These are phyloP conservation scores for Aplysina aerophoba DNA, from an alignment of 37 sponge, comb jelly and placozoan genomes.

Conservation along the genomic window DNA sequence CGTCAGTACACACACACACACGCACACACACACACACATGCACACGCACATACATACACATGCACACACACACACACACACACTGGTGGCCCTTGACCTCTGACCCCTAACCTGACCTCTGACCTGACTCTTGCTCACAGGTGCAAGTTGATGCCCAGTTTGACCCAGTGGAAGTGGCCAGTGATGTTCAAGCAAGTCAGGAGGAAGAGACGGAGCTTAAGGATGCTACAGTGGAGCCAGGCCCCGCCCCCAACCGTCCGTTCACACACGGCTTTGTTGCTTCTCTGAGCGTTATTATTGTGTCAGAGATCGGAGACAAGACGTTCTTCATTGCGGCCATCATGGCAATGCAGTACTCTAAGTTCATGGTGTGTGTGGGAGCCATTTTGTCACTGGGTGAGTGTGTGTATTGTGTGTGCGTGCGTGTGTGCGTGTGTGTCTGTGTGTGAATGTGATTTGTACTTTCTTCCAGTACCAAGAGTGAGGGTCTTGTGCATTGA, in stretches of 20 bases:
- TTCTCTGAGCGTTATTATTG: slow-evolving; percentile 94
- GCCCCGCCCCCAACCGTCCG: background rate
- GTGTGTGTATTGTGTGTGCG: background rate
- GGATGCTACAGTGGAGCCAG: background rate
- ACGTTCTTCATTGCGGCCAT: slow-evolving; percentile 99
- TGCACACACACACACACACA: too few species aligned
- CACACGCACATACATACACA: too few species aligned
- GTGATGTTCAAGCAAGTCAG: background rate
- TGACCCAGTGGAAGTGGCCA: too few species aligned
- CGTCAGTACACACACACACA: too few species aligned
- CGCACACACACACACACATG: too few species aligned
- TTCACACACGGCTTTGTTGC: slow-evolving; percentile 82
- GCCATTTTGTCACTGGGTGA: slow-evolving; percentile 62
- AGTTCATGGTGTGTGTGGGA: slow-evolving; percentile 75
- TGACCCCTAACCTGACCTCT: too few species aligned
- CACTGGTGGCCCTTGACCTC: too few species aligned
- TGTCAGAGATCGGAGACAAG: slow-evolving; percentile 99
- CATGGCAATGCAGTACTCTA: slow-evolving; percentile 94
- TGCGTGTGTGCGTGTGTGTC: too few species aligned
- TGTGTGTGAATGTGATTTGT: too few species aligned
- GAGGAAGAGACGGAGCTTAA: background rate
- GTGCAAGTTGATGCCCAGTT: too few species aligned
- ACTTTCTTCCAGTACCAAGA: background rate
- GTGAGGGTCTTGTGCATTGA: too few species aligned
- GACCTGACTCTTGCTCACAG: too few species aligned